A percentile compares a stretch with the other conserved stretches of the same genome.
Conservation (phyloP, 1,140 invertebrate species). For the Anoplolepis gracilipes region DNA sequence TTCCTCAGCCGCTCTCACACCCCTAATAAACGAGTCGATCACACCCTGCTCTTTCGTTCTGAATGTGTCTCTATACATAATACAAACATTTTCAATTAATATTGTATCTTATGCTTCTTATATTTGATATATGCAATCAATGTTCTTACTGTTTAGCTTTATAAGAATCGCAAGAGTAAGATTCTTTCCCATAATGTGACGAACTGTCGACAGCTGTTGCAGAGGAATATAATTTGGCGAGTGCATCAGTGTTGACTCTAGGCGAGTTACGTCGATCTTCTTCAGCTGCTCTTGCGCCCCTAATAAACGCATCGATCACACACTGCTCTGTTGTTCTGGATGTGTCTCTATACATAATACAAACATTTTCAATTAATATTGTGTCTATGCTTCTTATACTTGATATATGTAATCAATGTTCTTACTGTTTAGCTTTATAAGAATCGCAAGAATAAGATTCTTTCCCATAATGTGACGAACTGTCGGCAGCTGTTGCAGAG, state of each 20-base stretch:
- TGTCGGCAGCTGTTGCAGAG: conserved; percentile 19
- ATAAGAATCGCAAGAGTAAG: conserved; percentile 78
- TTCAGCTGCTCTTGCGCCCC: conserved; percentile 40
- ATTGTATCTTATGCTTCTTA: too few relatives aligned
- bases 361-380: conserved; percentile 23
- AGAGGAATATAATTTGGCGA: conserved; percentile 30
- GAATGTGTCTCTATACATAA: too few relatives aligned
- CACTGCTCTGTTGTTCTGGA: conserved; percentile 62
- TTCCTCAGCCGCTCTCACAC: conserved; percentile 25
- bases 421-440: conserved; percentile 80
- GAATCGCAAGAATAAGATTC: conserved; percentile 77
- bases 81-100: too few relatives aligned
- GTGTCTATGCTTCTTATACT: conserved; percentile 52
- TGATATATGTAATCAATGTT: conserved; percentile 63
- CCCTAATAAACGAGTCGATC: conserved; percentile 56
- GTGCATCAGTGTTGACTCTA: neutral
- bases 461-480: conserved; percentile 45
- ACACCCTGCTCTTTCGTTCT: too few relatives aligned
- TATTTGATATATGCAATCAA: too few relatives aligned
- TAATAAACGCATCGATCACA: conserved; percentile 56
- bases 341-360: conserved; percentile 77
- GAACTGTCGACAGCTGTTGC: conserved; percentile 5
- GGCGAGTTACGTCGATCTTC: neutral
- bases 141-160: conserved; percentile 81
- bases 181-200: conserved; percentile 59